Base-by-base conservation (phyloP, 1,140 invertebrate genomes). In the Agraylea sexmaculata region DNA sequence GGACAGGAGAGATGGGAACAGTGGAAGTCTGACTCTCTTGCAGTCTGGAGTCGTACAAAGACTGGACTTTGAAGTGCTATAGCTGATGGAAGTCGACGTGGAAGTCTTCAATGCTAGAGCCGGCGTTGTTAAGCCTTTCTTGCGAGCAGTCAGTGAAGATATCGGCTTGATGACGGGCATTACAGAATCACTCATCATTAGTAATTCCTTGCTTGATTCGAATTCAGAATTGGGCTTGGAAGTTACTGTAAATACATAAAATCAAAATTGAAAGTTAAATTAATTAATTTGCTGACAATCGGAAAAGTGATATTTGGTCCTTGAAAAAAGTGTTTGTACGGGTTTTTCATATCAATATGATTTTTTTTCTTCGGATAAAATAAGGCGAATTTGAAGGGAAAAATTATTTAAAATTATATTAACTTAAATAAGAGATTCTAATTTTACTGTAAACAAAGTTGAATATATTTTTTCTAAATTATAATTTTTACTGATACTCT, bases 151-250 rank as follows among this genome's bases (percentile, higher is more conserved):
- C 20, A 47, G 43, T 4, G 58, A 57, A 35, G 66, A 69, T 40
- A 68, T 59, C 18, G 62, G 58, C 37, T 64, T 45, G 4, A 46
- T 31, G 7, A 45, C 30, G 3, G 47, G 47, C 17, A 43, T 28
- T 46, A 62, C 59, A 16, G 61, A 62, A 25, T 64, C 62, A 28
- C 61, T 64, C 40, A 62, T 64, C 62, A 64, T 63, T 55, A 64
- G 59, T 2, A 64, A 56, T 46, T 64, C 62, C 20, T 63, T 62
- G 51, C 62, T 64, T 34, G 60, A 60, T 2, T 60, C 59, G 42
- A 48, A 49, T 31, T 49, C 47, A n/a, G 36, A 37, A 13, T 37
- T 41, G 1, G 43, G 18, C 33, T 40, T 45, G 5, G 47, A 32
- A n/a, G 40, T 46, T 10, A 33, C 47, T 49, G 38, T 21, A 49